Conservation (phyloP, 1,140 invertebrate species). For the Bilobella aurantiaca region DNA sequence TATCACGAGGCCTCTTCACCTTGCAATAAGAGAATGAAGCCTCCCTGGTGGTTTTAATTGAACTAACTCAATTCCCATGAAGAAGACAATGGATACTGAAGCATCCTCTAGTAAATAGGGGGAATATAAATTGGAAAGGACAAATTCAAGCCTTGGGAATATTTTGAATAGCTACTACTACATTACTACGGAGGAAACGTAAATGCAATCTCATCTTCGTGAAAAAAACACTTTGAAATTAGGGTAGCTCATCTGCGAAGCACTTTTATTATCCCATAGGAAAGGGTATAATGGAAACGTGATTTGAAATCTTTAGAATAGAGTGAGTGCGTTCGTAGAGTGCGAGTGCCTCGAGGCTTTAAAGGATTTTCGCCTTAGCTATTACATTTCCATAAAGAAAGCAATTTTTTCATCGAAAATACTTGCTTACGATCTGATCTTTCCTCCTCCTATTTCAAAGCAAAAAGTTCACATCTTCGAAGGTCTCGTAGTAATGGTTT, state of each 20-base stretch:
- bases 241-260: background rate
- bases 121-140: no score
- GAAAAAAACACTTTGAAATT: background rate
- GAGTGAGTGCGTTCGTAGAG: background rate
- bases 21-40: background rate
- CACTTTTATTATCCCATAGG: background rate
- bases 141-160: no score
- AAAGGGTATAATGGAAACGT: background rate
- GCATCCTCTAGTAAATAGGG: no score
- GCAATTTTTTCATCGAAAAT: constrained; percentile 3
- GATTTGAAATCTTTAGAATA: background rate
- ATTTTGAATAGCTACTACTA: no score
- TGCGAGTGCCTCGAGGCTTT: background rate
- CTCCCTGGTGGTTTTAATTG: background rate
- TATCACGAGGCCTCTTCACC: no score
- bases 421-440: no score
- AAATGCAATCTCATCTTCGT: background rate
- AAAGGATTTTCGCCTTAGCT: background rate
- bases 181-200: background rate
- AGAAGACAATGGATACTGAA: no score
- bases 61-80: background rate
- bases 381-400: constrained; percentile 6
- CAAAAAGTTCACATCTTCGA: no score
- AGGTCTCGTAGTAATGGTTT: no score
- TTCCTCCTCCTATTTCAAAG: no score